These are phyloP conservation scores for Psylliodes chrysocephalus DNA, from an alignment of 2,888 invertebrate species.

Conservation along the genomic window DNA sequence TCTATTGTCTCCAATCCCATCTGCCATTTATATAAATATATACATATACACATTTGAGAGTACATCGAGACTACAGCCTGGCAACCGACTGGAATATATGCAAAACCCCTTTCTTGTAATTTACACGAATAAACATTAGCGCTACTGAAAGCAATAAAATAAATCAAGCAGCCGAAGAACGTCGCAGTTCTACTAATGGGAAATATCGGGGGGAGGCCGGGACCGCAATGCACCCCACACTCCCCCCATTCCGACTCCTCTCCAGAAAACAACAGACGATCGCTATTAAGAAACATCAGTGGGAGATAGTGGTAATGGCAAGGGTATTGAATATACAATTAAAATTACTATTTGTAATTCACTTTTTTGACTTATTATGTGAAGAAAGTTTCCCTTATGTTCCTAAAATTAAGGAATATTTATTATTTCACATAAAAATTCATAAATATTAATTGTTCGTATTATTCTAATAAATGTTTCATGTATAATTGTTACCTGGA, in stretches of 20 bases:
- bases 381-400: too few relatives aligned
- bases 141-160: constrained; percentile 70
- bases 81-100: constrained; percentile 53
- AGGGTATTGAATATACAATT: constrained; percentile 22
- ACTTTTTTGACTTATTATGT: too few relatives aligned
- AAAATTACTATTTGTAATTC: too few relatives aligned
- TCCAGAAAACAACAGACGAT: constrained; percentile 46
- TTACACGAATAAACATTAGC: constrained; percentile 70
- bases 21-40: constrained; percentile 21
- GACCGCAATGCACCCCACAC: constrained; percentile 31
- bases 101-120: constrained; percentile 70
- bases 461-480: too few relatives aligned
- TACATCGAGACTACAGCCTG: neutral
- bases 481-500: too few relatives aligned
- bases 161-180: constrained; percentile 64
- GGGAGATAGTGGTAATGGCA: constrained; percentile 32
- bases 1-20: constrained; percentile 11
- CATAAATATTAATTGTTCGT: too few relatives aligned
- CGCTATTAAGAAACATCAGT: constrained; percentile 46
- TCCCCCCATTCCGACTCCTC: constrained; percentile 35
- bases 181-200: constrained; percentile 46
- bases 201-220: constrained; percentile 46
- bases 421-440: too few relatives aligned
- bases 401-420: too few relatives aligned
- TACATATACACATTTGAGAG: constrained; percentile 16